Evolutionary conservation across 2,797 vertebrate species (phyloP).

Genomic region (Neopelma chrysocephalum): DNA sequence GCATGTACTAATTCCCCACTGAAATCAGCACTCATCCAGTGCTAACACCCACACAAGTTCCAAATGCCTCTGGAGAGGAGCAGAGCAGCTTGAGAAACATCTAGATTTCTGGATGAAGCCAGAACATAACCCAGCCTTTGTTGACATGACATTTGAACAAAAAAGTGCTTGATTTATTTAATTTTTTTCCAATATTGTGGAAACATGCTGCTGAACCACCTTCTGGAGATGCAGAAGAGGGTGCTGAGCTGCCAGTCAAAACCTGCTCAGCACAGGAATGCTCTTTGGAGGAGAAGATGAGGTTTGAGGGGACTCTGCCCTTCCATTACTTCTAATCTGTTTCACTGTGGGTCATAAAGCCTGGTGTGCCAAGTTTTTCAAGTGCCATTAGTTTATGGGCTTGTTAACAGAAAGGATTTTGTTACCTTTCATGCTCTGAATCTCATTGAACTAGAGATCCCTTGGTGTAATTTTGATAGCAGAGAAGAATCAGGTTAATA

Average conservation of each 20-base stretch:
- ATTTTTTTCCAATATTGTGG: neutral
- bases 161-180: neutral
- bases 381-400: conserved; percentile 13
- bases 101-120: neutral
- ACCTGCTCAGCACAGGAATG: neutral
- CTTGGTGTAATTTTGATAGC: neutral
- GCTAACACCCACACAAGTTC: neutral
- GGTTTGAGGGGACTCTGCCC: neutral
- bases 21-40: neutral
- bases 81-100: neutral
- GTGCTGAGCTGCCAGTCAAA: neutral
- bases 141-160: neutral
- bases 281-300: neutral
- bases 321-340: neutral
- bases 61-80: neutral
- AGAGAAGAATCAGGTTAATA: conserved; percentile 8
- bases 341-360: neutral
- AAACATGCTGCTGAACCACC: neutral
- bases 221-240: neutral
- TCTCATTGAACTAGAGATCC: neutral
- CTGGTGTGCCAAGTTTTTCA: neutral
- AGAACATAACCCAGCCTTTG: neutral
- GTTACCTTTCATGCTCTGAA: conserved; percentile 8
- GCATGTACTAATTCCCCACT: conserved; percentile 35
- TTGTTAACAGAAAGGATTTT: conserved; percentile 34